phyloP scores from a whole-genome alignment of 2,113 vertebrate genomes.

The Planiliza haematocheilus region DNA sequence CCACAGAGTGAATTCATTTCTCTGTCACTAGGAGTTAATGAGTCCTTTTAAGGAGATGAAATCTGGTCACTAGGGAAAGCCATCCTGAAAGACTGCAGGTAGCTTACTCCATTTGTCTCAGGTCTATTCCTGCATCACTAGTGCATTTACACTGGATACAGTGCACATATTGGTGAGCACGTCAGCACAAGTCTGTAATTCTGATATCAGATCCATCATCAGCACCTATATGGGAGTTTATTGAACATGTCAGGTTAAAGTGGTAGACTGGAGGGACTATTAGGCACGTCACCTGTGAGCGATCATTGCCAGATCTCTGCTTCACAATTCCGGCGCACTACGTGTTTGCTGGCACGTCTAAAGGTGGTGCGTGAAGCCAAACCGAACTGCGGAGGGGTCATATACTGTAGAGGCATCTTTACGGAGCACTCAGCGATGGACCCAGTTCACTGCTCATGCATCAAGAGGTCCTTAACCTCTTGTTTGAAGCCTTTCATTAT shows the following conservation, averaged over 20 bases:
- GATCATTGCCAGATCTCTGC: constrained; percentile 55
- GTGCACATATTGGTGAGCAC: neutral
- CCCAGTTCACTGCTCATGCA: constrained; percentile 33
- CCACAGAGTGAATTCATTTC: constrained; percentile 75
- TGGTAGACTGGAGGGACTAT: constrained; percentile 59
- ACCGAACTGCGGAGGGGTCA: constrained; percentile 24
- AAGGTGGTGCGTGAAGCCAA: constrained; percentile 32
- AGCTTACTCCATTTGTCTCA: constrained; percentile 59
- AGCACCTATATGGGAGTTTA: constrained; percentile 46
- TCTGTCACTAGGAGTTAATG: constrained; percentile 78
- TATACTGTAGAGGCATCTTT: constrained; percentile 12
- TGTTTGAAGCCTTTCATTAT: constrained; percentile 77
- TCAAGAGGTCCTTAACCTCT: constrained; percentile 64
- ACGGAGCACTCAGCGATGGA: constrained; percentile 36
- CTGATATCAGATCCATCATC: constrained; percentile 65
- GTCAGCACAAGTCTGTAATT: constrained; percentile 18
- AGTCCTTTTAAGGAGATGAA: constrained; percentile 80
- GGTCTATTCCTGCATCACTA: constrained; percentile 34
- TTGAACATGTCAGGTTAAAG: constrained; percentile 71
- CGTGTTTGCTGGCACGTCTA: constrained; percentile 36
- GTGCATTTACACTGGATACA: neutral
- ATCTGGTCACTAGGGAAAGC: constrained; percentile 69
- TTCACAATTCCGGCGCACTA: constrained; percentile 8
- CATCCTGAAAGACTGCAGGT: constrained; percentile 65
- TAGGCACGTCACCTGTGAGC: constrained; percentile 64